Base-by-base conservation (phyloP, 2,113 vertebrate species). In the Neofelis nebulosa region DNA sequence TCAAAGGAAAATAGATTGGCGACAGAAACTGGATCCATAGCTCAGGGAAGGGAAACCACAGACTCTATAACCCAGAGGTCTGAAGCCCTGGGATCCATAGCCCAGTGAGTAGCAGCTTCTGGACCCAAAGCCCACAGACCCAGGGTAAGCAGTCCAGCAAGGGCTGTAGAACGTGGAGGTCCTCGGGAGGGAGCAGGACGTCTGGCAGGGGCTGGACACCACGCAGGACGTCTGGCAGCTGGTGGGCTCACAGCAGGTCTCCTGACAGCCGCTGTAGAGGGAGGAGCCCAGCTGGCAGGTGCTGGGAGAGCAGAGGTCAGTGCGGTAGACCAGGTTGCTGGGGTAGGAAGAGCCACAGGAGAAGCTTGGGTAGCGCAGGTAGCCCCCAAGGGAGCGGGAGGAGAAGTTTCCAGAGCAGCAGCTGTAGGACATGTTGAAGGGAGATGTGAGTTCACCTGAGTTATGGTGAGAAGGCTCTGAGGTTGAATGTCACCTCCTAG, bases 271-370 rank as follows among this genome's bases (percentile, higher is more conserved):
- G 7, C 45, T 45, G 45, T 45, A 2, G 45, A 45, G 45, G 45
- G 45, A 45, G 45, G 45, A 9, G 45, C 45, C 45, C 45, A 45
- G 45, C 45, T 45, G 45, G 45, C 45, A 45, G 45, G 45, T 8
- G 45, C 45, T 45, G 45, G 45, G 45, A 45, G 45, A 45, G 45
- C 45, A 45, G 45, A 45, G 45, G 45, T 45, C 45, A 45, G 45
- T 45, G 45, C 45, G 45, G 7, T 83, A 94, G 73, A 97, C 41
- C 73, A 96, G 87, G 68, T 92, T 94, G 33, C 80, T 91, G 61
- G 95, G 95, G 41, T 73, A 90, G 7, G 7, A 45, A 25, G 29
- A 66, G 65, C 65, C 29, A 14, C 65, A 66, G 68, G 66, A 80
- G 36, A 45, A 68, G 29, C 9, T 33, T 33, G 81, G 19, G 48